Base-by-base conservation (phyloP, 1,140 invertebrate species). In the Zaprionus vittiger region DNA sequence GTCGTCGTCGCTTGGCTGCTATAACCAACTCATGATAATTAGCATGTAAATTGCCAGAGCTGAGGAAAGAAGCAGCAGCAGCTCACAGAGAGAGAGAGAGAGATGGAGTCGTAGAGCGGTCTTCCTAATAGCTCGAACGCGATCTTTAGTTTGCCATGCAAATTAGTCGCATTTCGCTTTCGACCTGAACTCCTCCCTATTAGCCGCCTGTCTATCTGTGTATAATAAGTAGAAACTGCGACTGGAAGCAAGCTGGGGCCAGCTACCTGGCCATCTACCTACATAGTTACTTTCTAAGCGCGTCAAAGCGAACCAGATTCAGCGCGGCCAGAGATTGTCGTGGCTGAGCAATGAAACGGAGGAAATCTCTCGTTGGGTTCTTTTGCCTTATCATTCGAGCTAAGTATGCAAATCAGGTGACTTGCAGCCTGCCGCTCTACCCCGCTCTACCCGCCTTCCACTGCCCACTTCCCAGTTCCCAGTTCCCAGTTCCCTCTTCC, bases 1-100 rank as follows among this genome's bases (percentile, higher is more conserved):
- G 66, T 62, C 37, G 67, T 71, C 20, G 55, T 6, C 26, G 26
- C 26, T 49, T 68, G 34, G 54, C 57, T 52, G 61, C 37, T 81
- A 66, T 81, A 67, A 67, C 79, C 60, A 75, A 82, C 73, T 89
- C 84, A 90, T 84, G 85, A 84, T 89, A 89, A 90, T 89, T 90
- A 81, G 75, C 81, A 80, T 84, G 76, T 77, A 89, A 90, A 83
- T 90, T 72, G 79, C 81, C 71, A 41, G 63, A 68, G 69, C 55
- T 67, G 65, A 71, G 73, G 81, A 86, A 86, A 87, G 79, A 72
- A 71, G 66, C 71, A 54, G 11, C 71, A 52, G 4, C 52, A 49
- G 49, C 61, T 1, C 41, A 47, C 38, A n/a, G 38, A 6, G 0
- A n/a, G 15, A 41, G 15, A 22, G 41, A 47, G 41, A 4, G 41